Evolutionary conservation across 1,140 invertebrate genomes (phyloP), one percentile per base, ranked within the genome.

Genomic region (Caerostris darwini): DNA sequence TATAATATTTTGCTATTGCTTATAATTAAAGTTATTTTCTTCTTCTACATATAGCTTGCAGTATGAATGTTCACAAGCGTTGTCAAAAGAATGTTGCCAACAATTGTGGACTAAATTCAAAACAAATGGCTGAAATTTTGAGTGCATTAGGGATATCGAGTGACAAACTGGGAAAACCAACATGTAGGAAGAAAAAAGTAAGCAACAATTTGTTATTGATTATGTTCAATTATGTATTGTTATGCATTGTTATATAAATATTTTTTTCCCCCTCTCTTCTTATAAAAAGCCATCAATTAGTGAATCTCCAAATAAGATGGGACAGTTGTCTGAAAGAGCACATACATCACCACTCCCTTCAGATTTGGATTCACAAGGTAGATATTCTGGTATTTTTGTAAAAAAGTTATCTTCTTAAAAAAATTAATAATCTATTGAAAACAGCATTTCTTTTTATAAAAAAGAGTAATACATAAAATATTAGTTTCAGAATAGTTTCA

Each of bases 31-130:
- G n/a, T 64, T n/a, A 54, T 53, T 7, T 14, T 82, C 7, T 10
- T 34, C 8, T 53, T 82, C 50, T 86, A n/a, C 34, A 5, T 89
- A 71, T 96, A 98, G 98, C 97, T 95, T 99, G 99, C 96, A 98
- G 97, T 95, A 98, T 99, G 97, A 99, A 99, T 96, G 99, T 99
- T 92, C 99, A 99, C 97, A 99, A 99, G 96, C 97, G 99, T 94
- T 99, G 99, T 96, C 98, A 99, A 96, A 99, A 99, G 96, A 99
- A 99, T 97, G 99, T 99, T 67, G 99, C 99, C 64, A 99, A 99
- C 96, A 99, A 99, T 96, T 99, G 99, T 96, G 99, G 99, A 95
- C 99, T 99, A 95, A 98, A 99, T 96, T 98, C 98, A 57, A 99
- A 99, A 96, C 97, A 98, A 96, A 98, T 99, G 98, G 99, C 98